Conservation (phyloP, 1,140 invertebrate genomes). For the Dreissena rostriformis region DNA sequence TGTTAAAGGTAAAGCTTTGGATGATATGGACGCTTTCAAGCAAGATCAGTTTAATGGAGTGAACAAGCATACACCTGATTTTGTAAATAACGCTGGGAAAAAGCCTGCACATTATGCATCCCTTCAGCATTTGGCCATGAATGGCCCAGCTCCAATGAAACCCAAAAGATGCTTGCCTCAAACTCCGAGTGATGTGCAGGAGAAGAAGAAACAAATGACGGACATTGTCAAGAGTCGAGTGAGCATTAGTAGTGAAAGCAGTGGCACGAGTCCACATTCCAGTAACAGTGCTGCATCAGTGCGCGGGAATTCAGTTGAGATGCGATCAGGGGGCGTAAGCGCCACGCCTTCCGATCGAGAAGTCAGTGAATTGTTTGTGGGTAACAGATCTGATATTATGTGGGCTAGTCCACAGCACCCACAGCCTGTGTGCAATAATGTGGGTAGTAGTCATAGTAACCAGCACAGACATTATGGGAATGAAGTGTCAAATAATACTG, state of each 20-base stretch:
- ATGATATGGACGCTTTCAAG: slow-evolving; percentile 22
- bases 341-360: slow-evolving; percentile 51
- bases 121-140: slow-evolving; percentile 43
- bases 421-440: slow-evolving; percentile 39
- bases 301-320: slow-evolving; percentile 14
- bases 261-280: slow-evolving; percentile 40
- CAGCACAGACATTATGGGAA: neutral
- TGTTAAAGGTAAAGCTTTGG: slow-evolving; percentile 32
- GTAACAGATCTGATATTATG: slow-evolving; percentile 18
- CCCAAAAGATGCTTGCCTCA: slow-evolving; percentile 39
- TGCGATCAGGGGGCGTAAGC: slow-evolving; percentile 28
- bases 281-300: slow-evolving; percentile 17
- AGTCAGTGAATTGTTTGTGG: slow-evolving; percentile 26
- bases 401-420: slow-evolving; percentile 10
- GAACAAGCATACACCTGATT: no score
- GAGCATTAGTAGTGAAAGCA: slow-evolving; percentile 14
- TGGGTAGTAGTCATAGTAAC: slow-evolving; percentile 17
- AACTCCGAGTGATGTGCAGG: slow-evolving; percentile 36
- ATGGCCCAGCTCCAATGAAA: slow-evolving; percentile 21
- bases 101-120: slow-evolving; percentile 47
- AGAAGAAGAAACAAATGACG: slow-evolving; percentile 37
- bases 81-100: no score
- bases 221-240: slow-evolving; percentile 42
- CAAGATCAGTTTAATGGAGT: neutral
- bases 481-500: neutral